These are phyloP conservation scores for Tetraodon nigroviridis DNA, from an alignment of 2,113 vertebrate species.

Conservation along the genomic window DNA sequence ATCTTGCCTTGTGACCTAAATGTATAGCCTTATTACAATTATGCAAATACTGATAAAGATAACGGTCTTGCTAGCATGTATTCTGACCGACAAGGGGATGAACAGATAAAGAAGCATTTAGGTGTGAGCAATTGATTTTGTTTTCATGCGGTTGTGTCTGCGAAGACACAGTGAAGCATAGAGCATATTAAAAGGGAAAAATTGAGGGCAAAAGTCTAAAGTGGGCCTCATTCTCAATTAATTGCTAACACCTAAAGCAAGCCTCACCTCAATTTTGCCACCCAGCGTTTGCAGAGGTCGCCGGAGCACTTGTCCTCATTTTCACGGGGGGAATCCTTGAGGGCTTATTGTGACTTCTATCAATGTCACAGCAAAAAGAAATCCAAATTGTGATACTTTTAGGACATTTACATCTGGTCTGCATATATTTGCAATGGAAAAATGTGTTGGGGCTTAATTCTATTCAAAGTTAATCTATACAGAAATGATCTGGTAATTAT, in stretches of 20 bases:
- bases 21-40: background rate
- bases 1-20: background rate
- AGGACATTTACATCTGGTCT: slow-evolving; percentile 25
- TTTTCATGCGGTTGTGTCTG: slow-evolving; percentile 5
- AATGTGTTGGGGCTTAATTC: slow-evolving; percentile 5
- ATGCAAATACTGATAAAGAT: no score
- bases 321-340: slow-evolving; percentile 24
- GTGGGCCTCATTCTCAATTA: slow-evolving; percentile 46
- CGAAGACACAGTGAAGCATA: slow-evolving; percentile 6
- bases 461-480: background rate
- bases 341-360: slow-evolving; percentile 57
- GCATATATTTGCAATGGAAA: slow-evolving; percentile 22
- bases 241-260: slow-evolving; percentile 63
- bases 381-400: slow-evolving; percentile 24
- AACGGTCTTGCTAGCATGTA: background rate
- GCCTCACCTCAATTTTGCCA: slow-evolving; percentile 50
- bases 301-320: slow-evolving; percentile 55
- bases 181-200: slow-evolving; percentile 26
- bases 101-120: background rate
- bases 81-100: background rate
- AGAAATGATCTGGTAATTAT: background rate
- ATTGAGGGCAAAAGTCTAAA: slow-evolving; percentile 39
- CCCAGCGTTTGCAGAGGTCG: slow-evolving; percentile 57
- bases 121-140: slow-evolving; percentile 12
- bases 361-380: slow-evolving; percentile 59